Evolutionary conservation across 2,113 vertebrate genomes (phyloP).

Genomic region (Silurus glanis): DNA sequence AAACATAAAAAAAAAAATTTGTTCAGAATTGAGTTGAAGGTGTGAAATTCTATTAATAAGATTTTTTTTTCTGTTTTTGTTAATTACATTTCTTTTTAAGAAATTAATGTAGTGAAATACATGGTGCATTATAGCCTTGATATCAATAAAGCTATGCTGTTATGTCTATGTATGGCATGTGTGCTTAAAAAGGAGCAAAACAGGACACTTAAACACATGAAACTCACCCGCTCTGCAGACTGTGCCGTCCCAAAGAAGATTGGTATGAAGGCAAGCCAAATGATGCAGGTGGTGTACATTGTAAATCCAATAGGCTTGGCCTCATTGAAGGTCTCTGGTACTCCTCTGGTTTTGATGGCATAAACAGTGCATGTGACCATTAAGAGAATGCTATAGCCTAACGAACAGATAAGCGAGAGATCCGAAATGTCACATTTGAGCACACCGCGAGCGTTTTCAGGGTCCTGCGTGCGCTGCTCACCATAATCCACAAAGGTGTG

Average conservation of each 20-base stretch:
- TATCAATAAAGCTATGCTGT: background rate
- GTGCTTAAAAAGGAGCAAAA: background rate
- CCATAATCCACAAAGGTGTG: slow-evolving; percentile 93
- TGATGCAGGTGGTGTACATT: slow-evolving; percentile 98
- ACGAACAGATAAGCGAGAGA: slow-evolving; percentile 94
- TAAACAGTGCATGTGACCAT: slow-evolving; percentile 99
- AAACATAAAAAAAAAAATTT: too few relatives aligned
- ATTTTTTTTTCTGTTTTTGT: too few relatives aligned
- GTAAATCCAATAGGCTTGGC: slow-evolving; percentile 98
- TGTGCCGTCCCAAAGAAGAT: slow-evolving; percentile 98
- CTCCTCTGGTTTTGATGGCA: slow-evolving; percentile 94
- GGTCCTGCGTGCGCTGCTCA: slow-evolving; percentile 90
- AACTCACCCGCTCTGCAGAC: slow-evolving; percentile 93
- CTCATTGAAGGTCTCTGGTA: slow-evolving; percentile 98
- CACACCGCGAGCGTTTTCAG: slow-evolving; percentile 83
- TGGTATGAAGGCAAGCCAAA: slow-evolving; percentile 98
- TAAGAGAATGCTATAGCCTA: slow-evolving; percentile 96
- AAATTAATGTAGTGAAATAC: too few relatives aligned
- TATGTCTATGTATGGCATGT: background rate
- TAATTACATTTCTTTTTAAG: too few relatives aligned
- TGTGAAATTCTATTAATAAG: too few relatives aligned
- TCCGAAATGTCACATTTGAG: slow-evolving; percentile 98
- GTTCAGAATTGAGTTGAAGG: too few relatives aligned
- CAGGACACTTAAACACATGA: background rate
- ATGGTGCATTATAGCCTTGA: background rate